phyloP scores from a whole-genome alignment of 2,113 vertebrate species.

The Chitala chitala region DNA sequence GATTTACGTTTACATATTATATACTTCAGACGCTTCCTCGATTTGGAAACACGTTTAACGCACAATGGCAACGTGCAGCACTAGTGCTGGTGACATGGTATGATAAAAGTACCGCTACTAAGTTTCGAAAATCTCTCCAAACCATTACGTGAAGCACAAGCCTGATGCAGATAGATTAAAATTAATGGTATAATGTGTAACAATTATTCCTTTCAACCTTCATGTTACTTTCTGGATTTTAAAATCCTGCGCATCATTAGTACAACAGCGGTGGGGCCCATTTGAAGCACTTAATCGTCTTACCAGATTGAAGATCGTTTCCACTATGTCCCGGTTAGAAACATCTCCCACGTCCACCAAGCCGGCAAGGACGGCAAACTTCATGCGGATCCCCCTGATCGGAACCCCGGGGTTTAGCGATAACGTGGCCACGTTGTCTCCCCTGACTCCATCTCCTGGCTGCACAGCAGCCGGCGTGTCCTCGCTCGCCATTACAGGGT shows the following conservation, averaged over 20 bases:
- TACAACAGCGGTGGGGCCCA: constrained; percentile 33
- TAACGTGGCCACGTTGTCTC: constrained; percentile 41
- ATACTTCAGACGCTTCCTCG: background rate
- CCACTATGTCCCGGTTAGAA: constrained; percentile 84
- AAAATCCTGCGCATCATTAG: background rate
- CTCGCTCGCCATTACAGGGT: constrained; percentile 57
- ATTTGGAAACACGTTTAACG: too few species aligned
- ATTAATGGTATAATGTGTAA: too few species aligned
- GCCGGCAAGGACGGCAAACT: constrained; percentile 87
- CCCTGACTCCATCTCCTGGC: constrained; percentile 39
- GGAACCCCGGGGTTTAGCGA: constrained; percentile 77
- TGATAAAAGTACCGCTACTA: too few species aligned
- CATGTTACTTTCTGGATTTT: background rate
- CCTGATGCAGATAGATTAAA: too few species aligned
- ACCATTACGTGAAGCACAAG: too few species aligned
- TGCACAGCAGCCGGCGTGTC: constrained; percentile 41
- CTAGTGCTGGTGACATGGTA: too few species aligned
- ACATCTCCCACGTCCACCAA: constrained; percentile 93
- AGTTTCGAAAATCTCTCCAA: too few species aligned
- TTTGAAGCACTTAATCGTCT: constrained; percentile 59
- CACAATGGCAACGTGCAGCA: too few species aligned
- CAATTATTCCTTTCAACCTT: too few species aligned
- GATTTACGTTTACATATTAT: background rate
- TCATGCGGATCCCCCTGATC: constrained; percentile 90
- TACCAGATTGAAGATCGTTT: constrained; percentile 96